Conservation (phyloP, 2,888 invertebrate species). For the Drosophila borealis region DNA sequence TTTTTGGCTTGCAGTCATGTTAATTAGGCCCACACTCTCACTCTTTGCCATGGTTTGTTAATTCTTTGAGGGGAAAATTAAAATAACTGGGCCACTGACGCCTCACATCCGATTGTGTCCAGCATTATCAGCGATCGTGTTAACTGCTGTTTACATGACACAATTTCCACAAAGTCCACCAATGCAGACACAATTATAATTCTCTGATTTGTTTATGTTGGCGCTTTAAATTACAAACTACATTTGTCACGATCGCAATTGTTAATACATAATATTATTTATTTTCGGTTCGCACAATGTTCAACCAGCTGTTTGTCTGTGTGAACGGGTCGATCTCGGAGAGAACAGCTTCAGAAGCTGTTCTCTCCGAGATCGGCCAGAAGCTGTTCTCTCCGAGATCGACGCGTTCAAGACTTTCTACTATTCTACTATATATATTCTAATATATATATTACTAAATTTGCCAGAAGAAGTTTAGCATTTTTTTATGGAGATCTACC, state of each 20-base stretch:
- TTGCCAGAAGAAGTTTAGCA: too few relatives aligned
- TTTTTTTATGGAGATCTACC: too few relatives aligned
- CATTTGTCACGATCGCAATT: conserved; percentile 49
- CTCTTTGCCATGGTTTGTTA: conserved; percentile 48
- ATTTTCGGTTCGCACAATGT: too few relatives aligned
- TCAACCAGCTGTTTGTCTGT: too few relatives aligned
- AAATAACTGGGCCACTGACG: conserved; percentile 78
- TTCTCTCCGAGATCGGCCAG: too few relatives aligned
- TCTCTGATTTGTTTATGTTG: conserved; percentile 52
- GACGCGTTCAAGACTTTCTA: too few relatives aligned
- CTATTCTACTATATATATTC: too few relatives aligned
- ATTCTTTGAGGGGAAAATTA: conserved; percentile 57
- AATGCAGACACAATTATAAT: conserved; percentile 1
- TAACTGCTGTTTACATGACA: conserved; percentile 54
- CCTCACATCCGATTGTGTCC: conserved; percentile 60
- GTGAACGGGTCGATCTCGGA: too few relatives aligned
- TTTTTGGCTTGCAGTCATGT: neutral
- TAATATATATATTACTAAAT: too few relatives aligned
- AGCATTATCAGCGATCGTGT: conserved; percentile 18
- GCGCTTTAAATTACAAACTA: conserved; percentile 31
- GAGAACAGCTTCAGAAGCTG: too few relatives aligned
- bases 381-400: too few relatives aligned
- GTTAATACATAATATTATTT: neutral
- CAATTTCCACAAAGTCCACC: conserved; percentile 9
- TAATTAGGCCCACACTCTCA: neutral